Evolutionary conservation across 2,888 invertebrate species (phyloP), one percentile per base, ranked within the genome.

Genomic region (Resseliella maxima): DNA sequence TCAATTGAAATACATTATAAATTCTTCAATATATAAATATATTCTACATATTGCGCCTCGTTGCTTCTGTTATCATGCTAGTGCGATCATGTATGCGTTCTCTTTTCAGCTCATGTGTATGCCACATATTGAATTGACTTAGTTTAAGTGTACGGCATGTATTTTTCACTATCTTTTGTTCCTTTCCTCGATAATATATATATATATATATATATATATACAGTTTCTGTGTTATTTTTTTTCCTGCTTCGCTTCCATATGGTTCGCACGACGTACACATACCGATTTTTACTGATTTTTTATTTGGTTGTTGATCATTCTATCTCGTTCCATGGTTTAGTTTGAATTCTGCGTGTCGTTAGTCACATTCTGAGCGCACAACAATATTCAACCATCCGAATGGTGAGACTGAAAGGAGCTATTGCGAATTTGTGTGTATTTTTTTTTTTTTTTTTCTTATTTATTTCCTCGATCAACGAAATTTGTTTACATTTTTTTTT

Each of bases 331-430:
- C 83, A 38, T n/a, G 24, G 38, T 36, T 83, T 83, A 38, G 38
- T 83, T 83, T 38, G 83, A 83, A 38, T 38, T 83, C 83, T 83
- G 38, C 38, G 83, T 83, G 83, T 83, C 83, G 83, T 83, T 83
- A 38, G 83, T 83, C 38, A 38, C 83, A 38, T 83, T n/a, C 83
- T 38, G n/a, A 83, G 38, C 38, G 10, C 83, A 38, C 83, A 83
- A 83, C 38, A 83, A 83, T 83, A 38, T n/a, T n/a, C 6, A 12
- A 83, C 38, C 38, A 18, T n/a, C 12, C 35, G 24, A 24, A n/a
- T 6, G 12, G 46, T 18, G 59, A 59, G 10, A 59, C 72, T 18
- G 72, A 31, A 72, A 72, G 72, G 72, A 72, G 31, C 15, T 72
- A 10, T 72, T n/a, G 6, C 15, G 15, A 72, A 15, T 27, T 31